Percentiles rank a stretch among this genome's conserved stretches.
phyloP scores from a whole-genome alignment of 2,888 invertebrate species.

The Liodrosophila aerea region DNA sequence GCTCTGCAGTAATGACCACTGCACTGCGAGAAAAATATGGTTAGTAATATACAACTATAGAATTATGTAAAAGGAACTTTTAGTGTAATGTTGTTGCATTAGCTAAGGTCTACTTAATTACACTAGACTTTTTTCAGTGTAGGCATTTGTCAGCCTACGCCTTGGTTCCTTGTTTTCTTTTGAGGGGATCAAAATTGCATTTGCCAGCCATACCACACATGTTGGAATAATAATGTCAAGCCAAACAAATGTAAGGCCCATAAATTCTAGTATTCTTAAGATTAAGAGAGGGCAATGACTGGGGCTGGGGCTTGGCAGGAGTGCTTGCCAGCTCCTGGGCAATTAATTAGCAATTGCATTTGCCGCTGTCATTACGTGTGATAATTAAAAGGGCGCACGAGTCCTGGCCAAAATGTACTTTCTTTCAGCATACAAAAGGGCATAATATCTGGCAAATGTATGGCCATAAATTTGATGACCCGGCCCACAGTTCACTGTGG shows the following conservation, averaged over 20 bases:
- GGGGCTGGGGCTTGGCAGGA: conserved; percentile 5
- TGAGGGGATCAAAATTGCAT: conserved; percentile 36
- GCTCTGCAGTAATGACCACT: conserved; percentile 2
- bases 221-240: conserved; percentile 73
- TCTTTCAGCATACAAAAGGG: conserved; percentile 20
- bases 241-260: conserved; percentile 62
- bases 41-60: too few species aligned
- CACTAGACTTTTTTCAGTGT: neutral
- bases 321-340: conserved; percentile 41
- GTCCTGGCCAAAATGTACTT: conserved; percentile 25
- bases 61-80: too few species aligned
- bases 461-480: conserved; percentile 79
- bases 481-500: conserved; percentile 21
- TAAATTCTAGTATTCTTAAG: conserved; percentile 50
- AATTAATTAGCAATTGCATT: conserved; percentile 80
- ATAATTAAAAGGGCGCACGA: conserved; percentile 72
- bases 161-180: conserved; percentile 9
- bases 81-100: too few species aligned
- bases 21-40: conserved; percentile 9
- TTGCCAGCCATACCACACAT: conserved; percentile 54
- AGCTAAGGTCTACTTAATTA: too few species aligned
- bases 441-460: conserved; percentile 73
- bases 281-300: neutral
- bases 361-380: conserved; percentile 74
- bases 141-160: conserved; percentile 51